Percentiles rank a stretch among this genome's conserved stretches.
phyloP scores from a whole-genome alignment of 2,113 vertebrate genomes.

The Caracal caracal region DNA sequence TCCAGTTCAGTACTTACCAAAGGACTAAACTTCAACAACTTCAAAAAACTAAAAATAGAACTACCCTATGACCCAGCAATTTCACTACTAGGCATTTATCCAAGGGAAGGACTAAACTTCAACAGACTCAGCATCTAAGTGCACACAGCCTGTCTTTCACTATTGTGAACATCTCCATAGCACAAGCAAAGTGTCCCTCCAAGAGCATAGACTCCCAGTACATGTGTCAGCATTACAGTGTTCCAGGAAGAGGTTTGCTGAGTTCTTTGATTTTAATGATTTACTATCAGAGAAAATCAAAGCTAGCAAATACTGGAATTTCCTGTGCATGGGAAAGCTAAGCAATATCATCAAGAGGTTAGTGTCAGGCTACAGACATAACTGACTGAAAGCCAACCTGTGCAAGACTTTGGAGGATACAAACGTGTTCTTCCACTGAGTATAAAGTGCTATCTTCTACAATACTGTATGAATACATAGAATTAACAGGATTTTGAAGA shows the following conservation, averaged over 20 bases:
- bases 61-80: too few species aligned
- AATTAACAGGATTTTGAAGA: constrained; percentile 3
- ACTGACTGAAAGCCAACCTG: not conserved
- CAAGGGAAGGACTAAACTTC: not conserved
- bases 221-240: not conserved
- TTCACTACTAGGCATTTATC: too few species aligned
- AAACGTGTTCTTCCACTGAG: not conserved
- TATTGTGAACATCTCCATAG: not conserved
- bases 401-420: not conserved
- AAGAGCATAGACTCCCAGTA: not conserved
- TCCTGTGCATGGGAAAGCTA: not conserved
- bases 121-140: not conserved
- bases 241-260: not conserved
- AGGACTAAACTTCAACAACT: not conserved
- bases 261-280: not conserved
- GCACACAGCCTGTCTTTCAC: not conserved
- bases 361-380: not conserved
- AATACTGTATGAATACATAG: not conserved
- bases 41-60: not conserved
- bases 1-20: not conserved
- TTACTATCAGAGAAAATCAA: not conserved
- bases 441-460: not conserved
- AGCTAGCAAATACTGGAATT: not conserved
- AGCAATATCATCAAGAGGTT: not conserved
- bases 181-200: not conserved